Base-by-base conservation (phyloP, 1,140 invertebrate genomes). In the Dinoponera quadriceps region DNA sequence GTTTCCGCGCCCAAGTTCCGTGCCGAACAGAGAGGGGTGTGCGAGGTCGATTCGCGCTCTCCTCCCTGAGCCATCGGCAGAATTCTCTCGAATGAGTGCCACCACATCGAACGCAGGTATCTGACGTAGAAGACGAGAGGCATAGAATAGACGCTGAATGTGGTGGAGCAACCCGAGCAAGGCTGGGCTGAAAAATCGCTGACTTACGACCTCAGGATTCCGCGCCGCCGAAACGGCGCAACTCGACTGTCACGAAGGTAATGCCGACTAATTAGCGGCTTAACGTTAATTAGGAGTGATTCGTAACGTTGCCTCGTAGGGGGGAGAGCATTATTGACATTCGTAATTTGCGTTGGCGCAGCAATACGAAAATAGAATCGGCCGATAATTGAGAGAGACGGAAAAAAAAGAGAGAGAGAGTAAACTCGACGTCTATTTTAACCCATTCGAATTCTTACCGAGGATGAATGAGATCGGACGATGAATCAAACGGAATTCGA, bases 211-310 rank as follows among this genome's bases (percentile, higher is more conserved):
- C 33, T 68, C 38, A 27, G 51, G 51, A 71, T 80, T n/a, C n/a
- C 54, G 38, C 38, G 38, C 38, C 11, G 38, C n/a, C 7, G 38
- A 11, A 44, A 44, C 38, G 38, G 38, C n/a, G n/a, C 38, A 44
- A 44, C 22, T 63, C 60, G 44, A 13, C 9, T 54, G 27, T 20
- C 44, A 38, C 16, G 29, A 57, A 80, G 75, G 75, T 69, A 80
- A 80, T 80, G 57, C 27, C 18, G 59, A 55, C 14, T 68, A 69
- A 71, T 71, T 78, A 63, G 27, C 44, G 44, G 51, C 7, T 9
- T n/a, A 65, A 63, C 33, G 63, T 54, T 14, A 75, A 14, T 63
- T 33, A 51, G 18, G 25, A 59, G 16, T 48, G 44, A 74, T 60
- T 60, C 38, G 33, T n/a, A 33, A 54, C n/a, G 33, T 62, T 33